phyloP scores from a whole-genome alignment of 2,797 vertebrate genomes.

The Myoxocephalus aenaeus region DNA sequence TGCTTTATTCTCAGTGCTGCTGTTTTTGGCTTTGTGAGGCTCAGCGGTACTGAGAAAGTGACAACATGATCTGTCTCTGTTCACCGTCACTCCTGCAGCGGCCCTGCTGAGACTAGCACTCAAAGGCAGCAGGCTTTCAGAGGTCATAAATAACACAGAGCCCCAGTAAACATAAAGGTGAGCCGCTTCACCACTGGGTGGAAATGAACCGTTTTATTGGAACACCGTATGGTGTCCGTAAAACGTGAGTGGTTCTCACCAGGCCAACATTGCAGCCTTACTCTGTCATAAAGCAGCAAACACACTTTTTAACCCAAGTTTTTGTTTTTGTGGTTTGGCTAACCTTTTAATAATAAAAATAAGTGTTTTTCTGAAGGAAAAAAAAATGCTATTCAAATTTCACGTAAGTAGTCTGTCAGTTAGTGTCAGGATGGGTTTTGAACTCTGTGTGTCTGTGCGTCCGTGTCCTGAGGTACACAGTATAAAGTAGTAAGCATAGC shows the following conservation, averaged over 20 bases:
- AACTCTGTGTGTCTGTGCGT: background rate
- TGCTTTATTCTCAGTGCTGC: constrained; percentile 56
- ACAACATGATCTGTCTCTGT: constrained; percentile 82
- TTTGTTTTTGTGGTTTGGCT: constrained; percentile 33
- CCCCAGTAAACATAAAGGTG: constrained; percentile 78
- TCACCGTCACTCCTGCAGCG: constrained; percentile 74
- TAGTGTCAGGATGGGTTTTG: constrained; percentile 45
- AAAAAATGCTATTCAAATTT: constrained; percentile 55
- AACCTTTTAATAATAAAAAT: constrained; percentile 27
- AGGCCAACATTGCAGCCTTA: constrained; percentile 40
- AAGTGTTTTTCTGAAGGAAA: constrained; percentile 42
- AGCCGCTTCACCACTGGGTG: constrained; percentile 78
- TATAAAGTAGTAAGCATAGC: constrained; percentile 36
- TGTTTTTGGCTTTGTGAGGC: constrained; percentile 67
- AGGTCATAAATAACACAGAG: constrained; percentile 83
- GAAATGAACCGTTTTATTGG: constrained; percentile 86
- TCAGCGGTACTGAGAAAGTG: constrained; percentile 73
- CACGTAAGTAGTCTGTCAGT: constrained; percentile 48
- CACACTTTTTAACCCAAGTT: constrained; percentile 28
- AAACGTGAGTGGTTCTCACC: constrained; percentile 73
- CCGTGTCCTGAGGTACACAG: too few relatives aligned
- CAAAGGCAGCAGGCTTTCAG: constrained; percentile 77
- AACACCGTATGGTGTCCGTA: constrained; percentile 75
- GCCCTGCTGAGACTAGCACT: constrained; percentile 76
- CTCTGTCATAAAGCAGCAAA: constrained; percentile 61